Conservation (phyloP, 2,888 invertebrate species). For the Mythimna pallens region DNA sequence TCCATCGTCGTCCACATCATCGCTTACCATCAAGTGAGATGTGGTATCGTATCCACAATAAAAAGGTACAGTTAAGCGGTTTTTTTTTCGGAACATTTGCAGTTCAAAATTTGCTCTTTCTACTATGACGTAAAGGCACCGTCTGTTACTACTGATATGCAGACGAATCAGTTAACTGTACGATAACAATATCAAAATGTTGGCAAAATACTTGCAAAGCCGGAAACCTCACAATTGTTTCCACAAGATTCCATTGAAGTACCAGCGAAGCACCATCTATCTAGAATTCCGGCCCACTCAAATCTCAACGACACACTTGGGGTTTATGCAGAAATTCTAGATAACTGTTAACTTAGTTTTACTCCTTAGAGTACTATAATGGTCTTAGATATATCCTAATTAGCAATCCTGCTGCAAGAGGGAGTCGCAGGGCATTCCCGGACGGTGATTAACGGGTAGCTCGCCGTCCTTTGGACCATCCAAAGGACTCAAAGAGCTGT, state of each 20-base stretch:
- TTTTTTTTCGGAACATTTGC: no score
- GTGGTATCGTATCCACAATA: no score
- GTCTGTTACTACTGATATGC: background rate
- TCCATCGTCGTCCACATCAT: no score
- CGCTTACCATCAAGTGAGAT: no score
- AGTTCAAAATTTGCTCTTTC: background rate
- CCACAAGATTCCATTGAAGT: conserved; percentile 4
- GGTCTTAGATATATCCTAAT: conserved; percentile 19
- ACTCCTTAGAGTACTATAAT: conserved; percentile 19
- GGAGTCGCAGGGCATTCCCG: no score
- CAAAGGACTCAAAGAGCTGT: no score
- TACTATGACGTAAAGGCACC: background rate
- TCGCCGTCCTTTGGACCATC: no score
- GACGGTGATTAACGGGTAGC: no score
- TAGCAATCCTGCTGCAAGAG: background rate
- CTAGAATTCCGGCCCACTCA: conserved; percentile 1
- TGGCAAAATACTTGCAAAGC: background rate
- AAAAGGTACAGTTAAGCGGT: no score
- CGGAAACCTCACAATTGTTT: background rate
- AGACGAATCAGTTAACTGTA: background rate
- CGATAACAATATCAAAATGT: background rate
- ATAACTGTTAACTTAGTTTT: conserved; percentile 10
- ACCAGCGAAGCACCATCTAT: background rate
- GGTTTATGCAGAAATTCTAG: conserved; percentile 13
- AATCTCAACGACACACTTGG: conserved; percentile 13